These are phyloP conservation scores for Ctenopoma multispine DNA, from an alignment of 2,797 vertebrate species.

Conservation along the genomic window DNA sequence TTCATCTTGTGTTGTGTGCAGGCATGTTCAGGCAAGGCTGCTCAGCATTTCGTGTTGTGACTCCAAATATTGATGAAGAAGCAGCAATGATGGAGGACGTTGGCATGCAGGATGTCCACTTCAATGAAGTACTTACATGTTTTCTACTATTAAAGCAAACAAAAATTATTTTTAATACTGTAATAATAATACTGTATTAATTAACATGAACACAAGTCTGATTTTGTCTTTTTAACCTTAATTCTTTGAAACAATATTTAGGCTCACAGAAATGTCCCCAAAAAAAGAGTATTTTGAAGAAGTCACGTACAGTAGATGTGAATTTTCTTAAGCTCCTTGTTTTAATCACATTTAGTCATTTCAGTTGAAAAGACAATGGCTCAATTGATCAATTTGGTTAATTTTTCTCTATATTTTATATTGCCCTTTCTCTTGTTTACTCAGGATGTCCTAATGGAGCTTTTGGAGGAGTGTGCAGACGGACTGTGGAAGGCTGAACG, in stretches of 20 bases:
- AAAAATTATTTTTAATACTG: too few species aligned
- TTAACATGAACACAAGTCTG: neutral
- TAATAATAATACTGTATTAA: too few species aligned
- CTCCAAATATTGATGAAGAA: conserved; percentile 97
- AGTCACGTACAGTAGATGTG: neutral
- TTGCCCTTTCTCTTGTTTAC: neutral
- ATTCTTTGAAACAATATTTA: neutral
- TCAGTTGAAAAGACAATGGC: too few species aligned
- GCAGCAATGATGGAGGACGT: conserved; percentile 99
- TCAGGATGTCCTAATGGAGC: conserved; percentile 95
- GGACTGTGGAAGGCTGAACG: conserved; percentile 98
- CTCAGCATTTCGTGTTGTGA: conserved; percentile 93
- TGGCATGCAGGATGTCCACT: conserved; percentile 99
- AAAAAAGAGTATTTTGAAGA: too few species aligned
- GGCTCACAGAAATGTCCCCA: too few species aligned
- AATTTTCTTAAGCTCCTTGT: neutral
- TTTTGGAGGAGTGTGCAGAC: conserved; percentile 95
- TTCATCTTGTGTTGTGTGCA: conserved; percentile 51
- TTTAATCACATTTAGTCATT: neutral
- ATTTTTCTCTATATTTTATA: neutral
- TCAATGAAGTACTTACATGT: conserved; percentile 89
- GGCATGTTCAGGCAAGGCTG: conserved; percentile 97
- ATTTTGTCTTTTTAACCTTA: neutral
- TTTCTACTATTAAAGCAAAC: neutral
- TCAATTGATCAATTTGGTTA: neutral